A percentile compares a stretch with the other conserved stretches of the same genome.
Evolutionary conservation across 2,797 vertebrate species (phyloP).

Genomic region (Spinibarbus caldwelli): DNA sequence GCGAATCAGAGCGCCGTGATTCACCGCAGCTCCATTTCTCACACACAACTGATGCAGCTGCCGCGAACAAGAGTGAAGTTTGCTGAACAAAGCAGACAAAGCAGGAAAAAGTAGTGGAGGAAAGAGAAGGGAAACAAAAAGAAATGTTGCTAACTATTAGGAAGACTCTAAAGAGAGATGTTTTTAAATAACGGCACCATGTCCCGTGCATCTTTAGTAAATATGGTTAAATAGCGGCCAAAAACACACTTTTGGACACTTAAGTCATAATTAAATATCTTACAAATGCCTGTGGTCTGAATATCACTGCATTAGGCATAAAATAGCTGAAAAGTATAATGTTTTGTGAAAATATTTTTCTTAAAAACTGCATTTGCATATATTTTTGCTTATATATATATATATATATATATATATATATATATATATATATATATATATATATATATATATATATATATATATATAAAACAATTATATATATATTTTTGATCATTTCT

Average conservation of each 20-base stretch:
- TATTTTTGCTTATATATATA: no score
- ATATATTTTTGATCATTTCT: no score
- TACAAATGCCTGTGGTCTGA: not conserved
- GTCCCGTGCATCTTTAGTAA: not conserved
- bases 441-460: no score
- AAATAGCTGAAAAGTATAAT: not conserved
- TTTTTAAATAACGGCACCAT: not conserved
- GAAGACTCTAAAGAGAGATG: not conserved
- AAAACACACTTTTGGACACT: not conserved
- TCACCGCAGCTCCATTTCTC: slow-evolving; percentile 37
- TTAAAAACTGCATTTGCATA: no score
- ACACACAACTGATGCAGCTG: slow-evolving; percentile 30
- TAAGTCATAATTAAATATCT: not conserved
- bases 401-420: no score
- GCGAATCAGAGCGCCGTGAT: slow-evolving; percentile 63
- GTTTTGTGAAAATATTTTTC: not conserved
- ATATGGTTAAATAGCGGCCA: not conserved
- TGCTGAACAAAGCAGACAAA: slow-evolving; percentile 74
- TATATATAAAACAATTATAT: no score
- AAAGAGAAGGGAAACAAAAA: not conserved
- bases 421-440: no score
- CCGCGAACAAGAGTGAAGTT: slow-evolving; percentile 36
- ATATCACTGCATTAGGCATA: not conserved
- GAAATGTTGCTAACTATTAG: not conserved
- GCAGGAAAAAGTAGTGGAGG: slow-evolving; percentile 31